phyloP scores from a whole-genome alignment of 2,113 vertebrate genomes.

The Channa argus region DNA sequence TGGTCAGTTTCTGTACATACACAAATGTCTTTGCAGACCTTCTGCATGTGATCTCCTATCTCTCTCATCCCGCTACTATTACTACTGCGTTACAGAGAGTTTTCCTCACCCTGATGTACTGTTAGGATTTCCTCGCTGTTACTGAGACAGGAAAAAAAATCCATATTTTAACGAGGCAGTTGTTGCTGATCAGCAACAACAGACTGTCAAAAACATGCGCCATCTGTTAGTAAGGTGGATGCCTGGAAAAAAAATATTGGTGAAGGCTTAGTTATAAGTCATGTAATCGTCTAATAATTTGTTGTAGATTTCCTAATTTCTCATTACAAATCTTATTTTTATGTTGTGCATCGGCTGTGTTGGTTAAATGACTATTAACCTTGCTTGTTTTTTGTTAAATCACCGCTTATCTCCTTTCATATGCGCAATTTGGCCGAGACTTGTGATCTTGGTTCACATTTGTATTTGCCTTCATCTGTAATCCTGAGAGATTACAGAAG shows the following conservation, averaged over 20 bases:
- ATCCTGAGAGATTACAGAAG: conserved; percentile 14
- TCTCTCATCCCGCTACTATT: too few species aligned
- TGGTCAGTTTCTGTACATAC: too few species aligned
- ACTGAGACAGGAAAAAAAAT: not conserved
- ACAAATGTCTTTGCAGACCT: too few species aligned
- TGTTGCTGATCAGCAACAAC: conserved; percentile 7
- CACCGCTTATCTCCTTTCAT: not conserved
- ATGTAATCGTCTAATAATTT: too few species aligned
- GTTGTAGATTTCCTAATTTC: not conserved
- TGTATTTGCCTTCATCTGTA: conserved; percentile 4
- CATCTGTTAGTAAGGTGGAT: not conserved
- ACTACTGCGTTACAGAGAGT: too few species aligned
- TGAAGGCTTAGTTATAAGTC: too few species aligned
- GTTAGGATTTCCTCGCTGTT: not conserved
- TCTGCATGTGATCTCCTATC: too few species aligned
- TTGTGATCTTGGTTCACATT: conserved; percentile 6
- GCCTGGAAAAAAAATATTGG: not conserved
- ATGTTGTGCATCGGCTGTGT: too few species aligned
- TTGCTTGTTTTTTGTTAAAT: too few species aligned
- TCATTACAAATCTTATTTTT: not conserved
- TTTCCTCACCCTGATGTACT: too few species aligned
- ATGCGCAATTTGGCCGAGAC: not conserved
- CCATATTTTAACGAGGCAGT: conserved; percentile 2
- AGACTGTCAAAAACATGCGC: not conserved
- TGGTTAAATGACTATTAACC: too few species aligned